These are phyloP conservation scores for Prolemur simus DNA, from an alignment of 2,113 vertebrate species.

Conservation along the genomic window DNA sequence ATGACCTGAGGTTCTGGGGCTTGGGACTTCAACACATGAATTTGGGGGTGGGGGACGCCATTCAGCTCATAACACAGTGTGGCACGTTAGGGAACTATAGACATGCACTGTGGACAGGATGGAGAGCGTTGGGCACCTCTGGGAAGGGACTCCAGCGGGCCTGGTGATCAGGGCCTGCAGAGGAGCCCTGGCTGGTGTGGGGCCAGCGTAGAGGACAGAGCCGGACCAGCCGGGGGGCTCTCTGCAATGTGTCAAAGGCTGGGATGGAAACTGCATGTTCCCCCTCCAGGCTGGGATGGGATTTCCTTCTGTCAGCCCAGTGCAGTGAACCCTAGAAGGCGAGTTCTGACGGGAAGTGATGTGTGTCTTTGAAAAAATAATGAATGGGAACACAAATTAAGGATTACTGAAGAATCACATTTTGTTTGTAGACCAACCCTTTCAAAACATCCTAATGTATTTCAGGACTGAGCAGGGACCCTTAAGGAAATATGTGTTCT, in stretches of 20 bases:
- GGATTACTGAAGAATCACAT: background rate
- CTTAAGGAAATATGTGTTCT: conserved; percentile 27
- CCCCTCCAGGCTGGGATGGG: background rate
- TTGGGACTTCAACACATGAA: background rate
- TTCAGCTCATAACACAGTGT: background rate
- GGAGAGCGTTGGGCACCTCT: background rate
- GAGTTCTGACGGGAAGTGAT: background rate
- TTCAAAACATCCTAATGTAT: background rate
- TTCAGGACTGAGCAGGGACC: conserved; percentile 32
- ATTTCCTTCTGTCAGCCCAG: background rate
- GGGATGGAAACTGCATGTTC: background rate
- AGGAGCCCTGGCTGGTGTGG: background rate
- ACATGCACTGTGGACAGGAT: background rate
- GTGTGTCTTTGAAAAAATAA: conserved; percentile 17
- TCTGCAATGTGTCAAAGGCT: background rate
- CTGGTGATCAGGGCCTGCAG: background rate
- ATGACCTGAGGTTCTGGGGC: background rate
- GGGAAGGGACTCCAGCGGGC: background rate
- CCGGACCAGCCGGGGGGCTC: background rate
- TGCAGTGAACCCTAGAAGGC: background rate
- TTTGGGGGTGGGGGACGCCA: background rate
- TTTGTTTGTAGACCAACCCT: conserved; percentile 41
- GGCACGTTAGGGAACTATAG: too few relatives aligned
- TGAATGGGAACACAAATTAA: background rate
- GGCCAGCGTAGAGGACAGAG: background rate